Evolutionary conservation across 2,113 vertebrate genomes (phyloP).

Genomic region (human (Homo sapiens)): DNA sequence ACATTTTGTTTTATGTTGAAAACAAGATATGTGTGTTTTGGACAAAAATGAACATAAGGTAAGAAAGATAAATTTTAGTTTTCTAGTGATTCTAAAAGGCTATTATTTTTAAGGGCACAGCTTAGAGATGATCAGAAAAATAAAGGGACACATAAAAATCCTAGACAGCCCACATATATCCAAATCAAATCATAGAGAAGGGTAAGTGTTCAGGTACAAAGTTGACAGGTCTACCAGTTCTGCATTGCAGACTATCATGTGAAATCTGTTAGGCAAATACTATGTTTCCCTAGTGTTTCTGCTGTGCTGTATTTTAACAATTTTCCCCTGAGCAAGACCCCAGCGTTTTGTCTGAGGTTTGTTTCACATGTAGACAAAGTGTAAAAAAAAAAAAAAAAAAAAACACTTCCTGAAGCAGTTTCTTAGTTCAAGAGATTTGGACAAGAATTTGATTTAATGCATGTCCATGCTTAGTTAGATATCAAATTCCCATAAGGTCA

Average conservation of each 20-base stretch:
- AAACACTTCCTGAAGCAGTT: conserved; percentile 55
- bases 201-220: conserved; percentile 26
- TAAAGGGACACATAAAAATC: conserved; percentile 84
- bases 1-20: conserved; percentile 73
- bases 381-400: neutral
- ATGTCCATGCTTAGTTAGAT: conserved; percentile 64
- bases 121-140: conserved; percentile 85
- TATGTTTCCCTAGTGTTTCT: conserved; percentile 53
- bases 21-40: conserved; percentile 74
- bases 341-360: conserved; percentile 72
- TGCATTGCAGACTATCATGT: conserved; percentile 21
- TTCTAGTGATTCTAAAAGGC: conserved; percentile 82
- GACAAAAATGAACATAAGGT: conserved; percentile 78
- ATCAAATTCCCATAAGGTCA: conserved; percentile 73
- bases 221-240: neutral
- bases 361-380: conserved; percentile 63
- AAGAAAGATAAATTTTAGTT: conserved; percentile 83
- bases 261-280: conserved; percentile 58
- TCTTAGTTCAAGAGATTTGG: conserved; percentile 65
- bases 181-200: conserved; percentile 80
- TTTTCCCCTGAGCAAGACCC: conserved; percentile 68
- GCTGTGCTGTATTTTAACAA: conserved; percentile 58
- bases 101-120: conserved; percentile 84
- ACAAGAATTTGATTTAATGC: conserved; percentile 69
- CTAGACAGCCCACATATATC: conserved; percentile 77